Percentiles rank a stretch among this genome's conserved stretches.
Evolutionary conservation across 2,888 invertebrate genomes (phyloP).

Genomic region (Pelosia muscerda): DNA sequence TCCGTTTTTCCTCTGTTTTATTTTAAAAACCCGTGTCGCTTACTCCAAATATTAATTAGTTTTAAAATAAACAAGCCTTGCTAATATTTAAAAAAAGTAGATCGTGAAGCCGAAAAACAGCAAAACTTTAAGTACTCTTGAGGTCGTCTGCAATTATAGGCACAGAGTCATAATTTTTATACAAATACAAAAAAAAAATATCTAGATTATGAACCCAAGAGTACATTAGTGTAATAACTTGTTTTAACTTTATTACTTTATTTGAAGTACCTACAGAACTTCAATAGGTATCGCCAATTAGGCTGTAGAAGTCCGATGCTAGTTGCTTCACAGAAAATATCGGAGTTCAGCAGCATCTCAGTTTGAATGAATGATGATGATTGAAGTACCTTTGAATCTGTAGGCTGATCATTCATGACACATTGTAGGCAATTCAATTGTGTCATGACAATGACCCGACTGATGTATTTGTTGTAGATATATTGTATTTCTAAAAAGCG

Average conservation of each 20-base stretch:
- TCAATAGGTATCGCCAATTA: too few relatives aligned
- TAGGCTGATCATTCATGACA: too few relatives aligned
- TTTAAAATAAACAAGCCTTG: not conserved
- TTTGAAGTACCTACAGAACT: too few relatives aligned
- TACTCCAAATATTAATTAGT: not conserved
- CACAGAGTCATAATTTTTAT: not conserved
- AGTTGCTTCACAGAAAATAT: too few relatives aligned
- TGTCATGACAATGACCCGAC: too few relatives aligned
- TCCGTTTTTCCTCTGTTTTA: not conserved
- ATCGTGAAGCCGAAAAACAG: not conserved
- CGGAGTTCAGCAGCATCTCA: too few relatives aligned
- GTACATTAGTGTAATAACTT: not conserved
- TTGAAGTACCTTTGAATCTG: too few relatives aligned
- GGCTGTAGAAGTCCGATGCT: too few relatives aligned
- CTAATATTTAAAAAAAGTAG: not conserved
- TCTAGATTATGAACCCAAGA: not conserved
- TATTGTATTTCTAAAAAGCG: too few relatives aligned
- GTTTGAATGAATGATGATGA: too few relatives aligned
- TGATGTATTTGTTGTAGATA: too few relatives aligned
- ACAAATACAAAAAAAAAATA: not conserved
- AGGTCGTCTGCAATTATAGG: not conserved
- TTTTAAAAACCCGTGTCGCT: not conserved
- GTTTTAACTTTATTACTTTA: not conserved
- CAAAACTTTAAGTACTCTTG: slow-evolving; percentile 1
- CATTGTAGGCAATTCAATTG: too few relatives aligned